These are phyloP conservation scores for Clanis bilineata DNA, from an alignment of 2,888 invertebrate species.

Conservation along the genomic window DNA sequence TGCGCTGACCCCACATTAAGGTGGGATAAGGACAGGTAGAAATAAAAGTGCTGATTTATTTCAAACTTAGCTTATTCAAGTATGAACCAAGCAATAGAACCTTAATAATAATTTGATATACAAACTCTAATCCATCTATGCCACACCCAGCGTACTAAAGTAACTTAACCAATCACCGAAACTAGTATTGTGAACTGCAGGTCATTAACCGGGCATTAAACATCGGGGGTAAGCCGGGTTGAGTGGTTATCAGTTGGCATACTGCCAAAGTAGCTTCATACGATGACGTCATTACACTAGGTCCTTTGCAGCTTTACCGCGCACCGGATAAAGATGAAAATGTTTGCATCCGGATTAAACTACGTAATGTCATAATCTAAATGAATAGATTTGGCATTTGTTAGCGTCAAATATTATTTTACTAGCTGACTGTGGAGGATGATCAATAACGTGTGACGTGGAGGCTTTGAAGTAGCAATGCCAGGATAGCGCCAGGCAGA, in stretches of 20 bases:
- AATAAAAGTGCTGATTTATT: too few species aligned
- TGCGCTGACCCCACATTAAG: too few species aligned
- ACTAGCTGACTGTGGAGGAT: too few species aligned
- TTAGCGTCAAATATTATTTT: too few species aligned
- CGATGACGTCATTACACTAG: slow-evolving; percentile 50
- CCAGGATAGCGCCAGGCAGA: too few species aligned
- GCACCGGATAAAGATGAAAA: slow-evolving; percentile 12
- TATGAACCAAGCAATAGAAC: too few species aligned
- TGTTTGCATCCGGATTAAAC: not conserved
- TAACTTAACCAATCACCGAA: slow-evolving; percentile 25
- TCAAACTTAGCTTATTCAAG: too few species aligned
- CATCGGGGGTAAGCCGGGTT: slow-evolving; percentile 56
- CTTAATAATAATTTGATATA: not conserved
- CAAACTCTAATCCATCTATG: slow-evolving; percentile 6
- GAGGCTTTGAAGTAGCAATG: too few species aligned
- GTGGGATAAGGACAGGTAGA: too few species aligned
- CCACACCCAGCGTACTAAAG: slow-evolving; percentile 10
- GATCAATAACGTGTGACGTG: too few species aligned
- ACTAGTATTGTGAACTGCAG: slow-evolving; percentile 57
- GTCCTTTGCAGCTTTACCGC: not conserved
- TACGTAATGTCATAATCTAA: not conserved
- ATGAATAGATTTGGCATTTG: not conserved
- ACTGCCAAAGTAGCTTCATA: slow-evolving; percentile 65
- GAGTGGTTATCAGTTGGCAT: slow-evolving; percentile 73
- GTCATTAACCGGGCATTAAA: slow-evolving; percentile 71